A percentile compares a stretch with the other conserved stretches of the same genome.
These are phyloP conservation scores for Novumbra hubbsi DNA, from an alignment of 2,797 vertebrate genomes.

Conservation along the genomic window DNA sequence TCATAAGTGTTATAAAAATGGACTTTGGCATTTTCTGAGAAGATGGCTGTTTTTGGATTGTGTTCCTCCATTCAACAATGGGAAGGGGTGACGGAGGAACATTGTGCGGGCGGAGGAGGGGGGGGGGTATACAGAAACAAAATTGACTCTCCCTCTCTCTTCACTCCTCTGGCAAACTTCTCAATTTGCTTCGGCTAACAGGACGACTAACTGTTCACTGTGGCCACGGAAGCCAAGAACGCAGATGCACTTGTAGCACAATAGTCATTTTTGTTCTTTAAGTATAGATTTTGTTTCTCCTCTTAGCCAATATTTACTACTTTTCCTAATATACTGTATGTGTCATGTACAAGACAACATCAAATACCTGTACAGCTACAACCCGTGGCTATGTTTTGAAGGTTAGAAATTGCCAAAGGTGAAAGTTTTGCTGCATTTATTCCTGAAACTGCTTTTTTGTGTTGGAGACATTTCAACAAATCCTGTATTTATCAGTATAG, in stretches of 20 bases:
- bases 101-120: constrained; percentile 46
- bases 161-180: constrained; percentile 57
- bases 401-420: constrained; percentile 72
- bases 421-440: constrained; percentile 62
- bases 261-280: constrained; percentile 70
- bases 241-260: constrained; percentile 77
- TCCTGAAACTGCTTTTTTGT: constrained; percentile 44
- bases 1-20: constrained; percentile 38
- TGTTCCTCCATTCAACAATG: constrained; percentile 59
- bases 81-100: constrained; percentile 58
- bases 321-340: constrained; percentile 55
- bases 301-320: constrained; percentile 53
- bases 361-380: constrained; percentile 48
- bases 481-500: constrained; percentile 52
- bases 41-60: constrained; percentile 69
- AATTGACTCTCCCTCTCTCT: constrained; percentile 65
- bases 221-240: constrained; percentile 72
- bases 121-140: constrained; percentile 46
- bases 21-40: constrained; percentile 63
- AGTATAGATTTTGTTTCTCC: constrained; percentile 54
- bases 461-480: constrained; percentile 46
- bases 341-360: constrained; percentile 51
- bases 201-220: constrained; percentile 65
- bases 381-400: constrained; percentile 51
- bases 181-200: constrained; percentile 50